Evolutionary conservation across 2,113 vertebrate genomes (phyloP), one percentile per base, ranked within the genome.

Genomic region (Phalacrocorax carbo): DNA sequence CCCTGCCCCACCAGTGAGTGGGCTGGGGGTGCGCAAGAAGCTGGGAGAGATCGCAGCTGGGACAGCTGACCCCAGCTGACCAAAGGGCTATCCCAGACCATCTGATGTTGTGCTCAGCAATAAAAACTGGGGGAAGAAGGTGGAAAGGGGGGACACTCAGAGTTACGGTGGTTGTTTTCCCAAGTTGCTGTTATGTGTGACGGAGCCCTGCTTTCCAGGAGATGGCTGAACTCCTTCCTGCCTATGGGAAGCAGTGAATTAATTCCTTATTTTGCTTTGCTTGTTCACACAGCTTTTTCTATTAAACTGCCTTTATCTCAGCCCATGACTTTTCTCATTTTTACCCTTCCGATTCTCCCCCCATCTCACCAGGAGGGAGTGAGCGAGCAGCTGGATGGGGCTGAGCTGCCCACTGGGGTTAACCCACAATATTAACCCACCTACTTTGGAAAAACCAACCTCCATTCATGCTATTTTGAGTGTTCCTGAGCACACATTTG

Each of bases 141-240:
- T 82, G 36, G 18, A 71, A 58, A 44, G 10, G 6, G 3, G 12
- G 2, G 1, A 29, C 13, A 9, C 88, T 69, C 1, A 1, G 12
- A 72, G 34, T 12, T 21, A 26, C 0, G 23, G 30, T 2, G 3
- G 9, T n/a, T 77, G 44, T 61, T 10, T 65, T 48, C 54, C 15
- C 36, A 52, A 38, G 46, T 19, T 54, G 5, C 34, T 3, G 10
- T 9, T 15, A 13, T 0, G 0, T 1, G 1, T 3, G 13, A 11
- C 8, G 34, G 6, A 90, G 65, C 38, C 19, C 29, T 36, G 42
- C 13, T 55, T 22, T 10, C 52, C 58, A 36, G 42, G 34, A 23
- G 21, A 25, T 20, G 34, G 57, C 80, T 64, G 42, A 72, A 46
- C 48, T 30, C 9, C 21, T 25, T 4, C 27, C 34, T 46, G 57